Evolutionary conservation across 2,797 vertebrate genomes (phyloP), one percentile per base, ranked within the genome.

Genomic region (Brachyalestes nurse): DNA sequence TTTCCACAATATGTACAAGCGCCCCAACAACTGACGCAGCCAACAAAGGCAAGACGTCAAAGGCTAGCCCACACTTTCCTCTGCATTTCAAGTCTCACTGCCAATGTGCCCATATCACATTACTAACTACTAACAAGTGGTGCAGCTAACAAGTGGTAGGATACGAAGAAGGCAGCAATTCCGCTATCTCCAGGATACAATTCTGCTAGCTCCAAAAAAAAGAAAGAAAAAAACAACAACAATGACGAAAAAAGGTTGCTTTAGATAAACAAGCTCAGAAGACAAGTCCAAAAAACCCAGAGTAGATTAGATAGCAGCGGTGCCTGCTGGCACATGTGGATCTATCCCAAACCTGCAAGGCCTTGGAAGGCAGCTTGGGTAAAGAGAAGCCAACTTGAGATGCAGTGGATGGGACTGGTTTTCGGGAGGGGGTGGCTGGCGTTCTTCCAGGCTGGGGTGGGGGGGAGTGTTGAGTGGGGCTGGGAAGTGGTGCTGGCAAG

Each of bases 391-490:
- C 78, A 79, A 73, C 75, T 74, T 34, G 78, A 69, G 78, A 84
- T 81, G 64, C 17, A 16, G 55, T 47, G 45, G 23, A 76, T 34
- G 51, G 88, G 83, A 62, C 84, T 47, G 64, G 72, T 13, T 67
- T 67, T 10, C 9, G 88, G 80, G 65, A 86, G 58, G 40, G 77
- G 87, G 87, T 42, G 79, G 82, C 90, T 92, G 92, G 93, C 90
- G 76, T 91, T 88, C 88, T 89, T 93, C 91, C 91, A 93, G 89
- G 79, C 87, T 83, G 81, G 87, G 87, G 28, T 1, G 28, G 34
- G 4, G 34, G 34, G 83, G 87, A 90, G 84, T 83, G 86, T 85
- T 89, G 86, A 84, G 87, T 86, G 84, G 87, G 89, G 88, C 81
- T 87, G 84, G 89, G 87, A 81, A 55, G 42, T 58, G 72, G 83